A percentile compares a stretch with the other conserved stretches of the same genome.
Conservation (phyloP, 2,113 vertebrate species). For the Oryctolagus cuniculus region mOryCun1.1 NC_091433.1:64361501-64362000, state of each 20-base stretch:
- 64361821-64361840: not conserved
- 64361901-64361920: not conserved
- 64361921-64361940: not conserved
- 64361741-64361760: conserved; percentile 36
- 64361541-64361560: too few species aligned
- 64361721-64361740: not conserved
- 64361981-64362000: not conserved
- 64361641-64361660: not conserved
- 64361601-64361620: not conserved
- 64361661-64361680: not conserved
- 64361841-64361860: not conserved
- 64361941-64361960: not conserved
- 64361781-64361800: not conserved
- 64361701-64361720: not conserved
- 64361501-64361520: not conserved
- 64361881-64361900: not conserved
- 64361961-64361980: not conserved
- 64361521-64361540: not conserved
- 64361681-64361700: not conserved
- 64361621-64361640: not conserved
- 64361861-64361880: not conserved
- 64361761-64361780: conserved; percentile 40
- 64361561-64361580: not conserved
- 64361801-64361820: not conserved
- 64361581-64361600: not conserved